Base-by-base conservation (phyloP, 2,113 vertebrate species). In the Gallinago paraguaiae region DNA sequence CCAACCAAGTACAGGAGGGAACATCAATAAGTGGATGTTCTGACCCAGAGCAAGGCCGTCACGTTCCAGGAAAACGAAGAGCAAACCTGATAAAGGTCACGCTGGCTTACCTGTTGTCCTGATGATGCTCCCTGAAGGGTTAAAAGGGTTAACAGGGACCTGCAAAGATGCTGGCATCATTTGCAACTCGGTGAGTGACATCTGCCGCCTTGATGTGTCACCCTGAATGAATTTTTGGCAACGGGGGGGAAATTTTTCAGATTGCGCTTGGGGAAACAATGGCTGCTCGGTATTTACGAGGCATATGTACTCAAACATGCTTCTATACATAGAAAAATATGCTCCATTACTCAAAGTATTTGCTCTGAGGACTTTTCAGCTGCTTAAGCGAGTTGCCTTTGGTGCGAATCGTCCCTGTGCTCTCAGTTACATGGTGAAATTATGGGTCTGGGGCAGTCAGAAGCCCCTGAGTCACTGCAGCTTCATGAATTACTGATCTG, bases 1-100 rank as follows among this genome's bases (percentile, higher is more conserved):
- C 97, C 98, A 9, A 7, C 70, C 93, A 28, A 98, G 98, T 77
- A 98, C 93, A 0, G 85, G 89, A 39, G 96, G 94, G 31, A 98
- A 95, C 85, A 99, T 97, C 90, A 98, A n/a, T 1, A 97, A 91
- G 96, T 99, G 98, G 74, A 98, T 95, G 88, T 99, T 98, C 67
- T 98, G 97, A 79, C 99, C 99, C 93, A 98, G 94, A 5, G 68
- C 91, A 2, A 98, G 97, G 5, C 98, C 96, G 43, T 60, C 95
- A 13, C 92, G 96, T 53, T 98, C 79, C 0, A 98, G 98, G 89
- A 97, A 98, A 82, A 95, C 98, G 87, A 99, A 98, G 70, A 99
- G 97, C 77, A 98, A 98, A 65, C 96, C 97, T 98, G 96, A 35
- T 17, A 9, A 22, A 70, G 17, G 76, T 64, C 80, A 51, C 0